Evolutionary conservation across 2,113 vertebrate genomes (phyloP).

Genomic region (Eidolon helvum): DNA sequence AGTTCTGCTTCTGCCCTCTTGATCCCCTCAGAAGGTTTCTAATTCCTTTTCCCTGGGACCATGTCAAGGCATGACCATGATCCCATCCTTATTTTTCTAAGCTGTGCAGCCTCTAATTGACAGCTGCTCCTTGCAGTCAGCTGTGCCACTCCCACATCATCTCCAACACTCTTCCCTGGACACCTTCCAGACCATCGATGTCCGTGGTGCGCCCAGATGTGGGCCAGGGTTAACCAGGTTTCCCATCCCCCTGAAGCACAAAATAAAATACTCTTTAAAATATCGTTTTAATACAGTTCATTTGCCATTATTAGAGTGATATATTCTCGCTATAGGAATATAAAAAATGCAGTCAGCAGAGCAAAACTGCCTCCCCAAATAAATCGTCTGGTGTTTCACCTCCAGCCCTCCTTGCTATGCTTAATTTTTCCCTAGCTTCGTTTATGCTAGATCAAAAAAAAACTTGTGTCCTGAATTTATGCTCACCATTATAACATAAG

Average conservation of each 20-base stretch:
- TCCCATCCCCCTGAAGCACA: background rate
- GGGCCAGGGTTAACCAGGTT: background rate
- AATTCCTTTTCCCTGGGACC: background rate
- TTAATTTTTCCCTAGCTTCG: background rate
- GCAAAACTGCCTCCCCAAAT: background rate
- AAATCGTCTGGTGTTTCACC: background rate
- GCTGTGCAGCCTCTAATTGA: background rate
- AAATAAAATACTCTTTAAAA: background rate
- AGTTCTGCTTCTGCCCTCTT: background rate
- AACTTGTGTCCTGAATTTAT: background rate
- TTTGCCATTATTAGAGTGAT: background rate
- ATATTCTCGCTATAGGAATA: background rate
- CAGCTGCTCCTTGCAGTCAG: background rate
- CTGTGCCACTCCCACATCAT: background rate
- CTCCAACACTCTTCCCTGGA: background rate
- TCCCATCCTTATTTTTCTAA: background rate
- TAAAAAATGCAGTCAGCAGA: background rate
- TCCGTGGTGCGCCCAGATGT: background rate
- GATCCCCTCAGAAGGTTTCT: background rate
- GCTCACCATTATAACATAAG: background rate
- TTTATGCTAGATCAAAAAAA: background rate
- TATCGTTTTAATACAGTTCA: background rate
- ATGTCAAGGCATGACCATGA: background rate
- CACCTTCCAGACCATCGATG: background rate
- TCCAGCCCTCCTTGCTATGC: background rate